Evolutionary conservation across 2,113 vertebrate species (phyloP).

Genomic region (Phainopepla nitens): DNA sequence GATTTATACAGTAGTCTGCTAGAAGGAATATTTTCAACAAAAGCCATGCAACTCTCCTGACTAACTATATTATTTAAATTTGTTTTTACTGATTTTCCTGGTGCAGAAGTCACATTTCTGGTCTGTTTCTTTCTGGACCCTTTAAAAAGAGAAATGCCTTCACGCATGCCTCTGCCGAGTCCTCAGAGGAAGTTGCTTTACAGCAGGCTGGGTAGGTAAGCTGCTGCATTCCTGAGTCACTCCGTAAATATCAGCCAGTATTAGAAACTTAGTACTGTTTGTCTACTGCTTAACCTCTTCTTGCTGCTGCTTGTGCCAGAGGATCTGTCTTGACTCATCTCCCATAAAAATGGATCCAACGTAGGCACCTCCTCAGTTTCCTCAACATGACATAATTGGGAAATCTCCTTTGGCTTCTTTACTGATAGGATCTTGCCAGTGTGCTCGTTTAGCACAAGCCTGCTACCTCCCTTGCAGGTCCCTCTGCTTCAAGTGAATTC

Average conservation of each 20-base stretch:
- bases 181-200: neutral
- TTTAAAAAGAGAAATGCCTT: neutral
- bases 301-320: neutral
- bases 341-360: neutral
- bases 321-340: neutral
- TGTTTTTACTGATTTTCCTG: neutral
- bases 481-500: neutral
- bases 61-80: neutral
- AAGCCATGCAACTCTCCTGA: neutral
- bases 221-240: neutral
- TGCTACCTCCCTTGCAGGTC: too few relatives aligned
- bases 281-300: neutral
- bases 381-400: rapidly evolving
- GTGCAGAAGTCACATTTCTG: neutral
- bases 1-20: neutral
- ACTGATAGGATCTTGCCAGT: rapidly evolving
- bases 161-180: neutral
- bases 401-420: neutral
- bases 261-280: neutral
- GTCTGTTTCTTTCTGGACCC: neutral
- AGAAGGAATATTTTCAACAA: neutral
- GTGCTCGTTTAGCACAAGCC: neutral
- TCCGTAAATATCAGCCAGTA: neutral
- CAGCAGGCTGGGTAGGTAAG: neutral
- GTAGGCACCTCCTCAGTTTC: neutral